Evolutionary conservation across 2,797 vertebrate genomes (phyloP).

Genomic region (Hydrocynus forskahlii): DNA sequence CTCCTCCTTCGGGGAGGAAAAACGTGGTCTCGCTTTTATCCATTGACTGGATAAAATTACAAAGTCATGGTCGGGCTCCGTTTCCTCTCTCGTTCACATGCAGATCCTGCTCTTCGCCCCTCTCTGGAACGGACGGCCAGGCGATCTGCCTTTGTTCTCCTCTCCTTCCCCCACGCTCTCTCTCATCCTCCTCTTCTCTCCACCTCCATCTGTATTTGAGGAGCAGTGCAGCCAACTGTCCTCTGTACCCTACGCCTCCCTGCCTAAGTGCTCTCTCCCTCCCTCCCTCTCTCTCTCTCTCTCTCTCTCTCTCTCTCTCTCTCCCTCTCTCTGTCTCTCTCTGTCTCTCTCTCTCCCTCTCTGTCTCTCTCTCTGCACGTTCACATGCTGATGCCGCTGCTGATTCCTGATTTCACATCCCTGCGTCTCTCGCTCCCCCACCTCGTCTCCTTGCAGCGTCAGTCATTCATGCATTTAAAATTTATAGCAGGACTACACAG

Average conservation of each 20-base stretch:
- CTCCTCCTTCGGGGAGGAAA: conserved; percentile 71
- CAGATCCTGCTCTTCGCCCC: conserved; percentile 53
- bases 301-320: conserved; percentile 3
- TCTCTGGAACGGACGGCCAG: conserved; percentile 68
- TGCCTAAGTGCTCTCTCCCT: conserved; percentile 34
- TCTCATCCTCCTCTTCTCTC: conserved; percentile 61
- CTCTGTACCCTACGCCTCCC: conserved; percentile 49
- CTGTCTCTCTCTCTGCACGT: conserved; percentile 26
- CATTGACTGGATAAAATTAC: conserved; percentile 73
- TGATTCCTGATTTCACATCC: conserved; percentile 52
- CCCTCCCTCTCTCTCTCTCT: conserved; percentile 1
- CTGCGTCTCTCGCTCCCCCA: conserved; percentile 36
- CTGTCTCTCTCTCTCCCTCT: conserved; percentile 11
- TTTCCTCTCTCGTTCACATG: conserved; percentile 66
- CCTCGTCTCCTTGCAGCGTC: conserved; percentile 63
- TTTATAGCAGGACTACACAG: conserved; percentile 64
- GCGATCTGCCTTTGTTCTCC: conserved; percentile 77
- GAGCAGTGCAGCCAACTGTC: conserved; percentile 57
- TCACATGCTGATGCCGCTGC: conserved; percentile 51
- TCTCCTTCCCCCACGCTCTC: conserved; percentile 69
- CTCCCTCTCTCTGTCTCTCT: not conserved
- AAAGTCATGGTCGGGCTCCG: conserved; percentile 74
- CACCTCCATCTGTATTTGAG: conserved; percentile 72
- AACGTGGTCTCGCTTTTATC: conserved; percentile 71
- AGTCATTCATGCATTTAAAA: conserved; percentile 72